phyloP scores from a whole-genome alignment of 2,888 invertebrate genomes.

The Chymomyza caudatula region DNA sequence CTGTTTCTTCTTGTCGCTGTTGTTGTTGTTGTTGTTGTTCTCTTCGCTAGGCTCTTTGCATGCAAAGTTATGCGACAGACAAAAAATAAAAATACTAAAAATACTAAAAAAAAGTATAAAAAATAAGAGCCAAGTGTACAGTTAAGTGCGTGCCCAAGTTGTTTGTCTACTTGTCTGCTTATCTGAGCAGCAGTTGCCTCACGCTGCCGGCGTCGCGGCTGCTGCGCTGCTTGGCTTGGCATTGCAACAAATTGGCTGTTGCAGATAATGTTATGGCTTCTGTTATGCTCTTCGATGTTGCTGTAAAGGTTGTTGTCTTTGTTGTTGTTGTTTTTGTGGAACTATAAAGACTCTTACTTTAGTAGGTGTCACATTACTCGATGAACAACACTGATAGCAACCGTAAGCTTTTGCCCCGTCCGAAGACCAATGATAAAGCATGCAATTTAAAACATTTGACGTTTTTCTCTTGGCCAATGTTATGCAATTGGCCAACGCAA shows the following conservation, averaged over 20 bases:
- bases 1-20: background rate
- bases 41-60: conserved; percentile 33
- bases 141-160: background rate
- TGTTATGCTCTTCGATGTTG: conserved; percentile 13
- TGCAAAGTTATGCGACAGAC: conserved; percentile 66
- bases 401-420: conserved; percentile 24
- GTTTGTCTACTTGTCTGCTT: conserved; percentile 29
- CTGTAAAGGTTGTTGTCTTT: background rate
- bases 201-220: conserved; percentile 7
- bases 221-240: conserved; percentile 13
- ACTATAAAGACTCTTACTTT: conserved; percentile 58
- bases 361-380: conserved; percentile 66
- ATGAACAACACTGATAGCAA: conserved; percentile 5
- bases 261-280: conserved; percentile 64
- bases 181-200: conserved; percentile 43
- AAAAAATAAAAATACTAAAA: conserved; percentile 28
- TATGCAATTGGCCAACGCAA: background rate
- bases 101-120: background rate
- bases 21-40: background rate
- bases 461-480: background rate
- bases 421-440: conserved; percentile 51
- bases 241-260: conserved; percentile 66
- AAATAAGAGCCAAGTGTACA: conserved; percentile 8
- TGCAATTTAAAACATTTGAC: conserved; percentile 43
- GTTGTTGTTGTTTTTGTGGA: background rate